Evolutionary conservation across 2,113 vertebrate species (phyloP).

Genomic region (Tyrannus savana): DNA sequence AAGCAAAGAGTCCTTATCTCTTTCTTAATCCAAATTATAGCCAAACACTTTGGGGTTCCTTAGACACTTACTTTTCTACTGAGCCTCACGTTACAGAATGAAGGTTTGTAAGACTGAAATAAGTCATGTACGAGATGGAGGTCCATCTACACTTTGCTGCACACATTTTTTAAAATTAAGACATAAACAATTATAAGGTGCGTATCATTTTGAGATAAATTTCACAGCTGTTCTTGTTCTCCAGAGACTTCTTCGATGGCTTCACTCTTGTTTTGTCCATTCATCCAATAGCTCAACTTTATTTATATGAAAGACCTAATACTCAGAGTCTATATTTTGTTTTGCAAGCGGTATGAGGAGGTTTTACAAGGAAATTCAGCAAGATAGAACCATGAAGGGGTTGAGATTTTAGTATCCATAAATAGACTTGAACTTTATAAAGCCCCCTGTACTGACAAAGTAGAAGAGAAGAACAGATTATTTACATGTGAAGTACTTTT

Average conservation of each 20-base stretch:
- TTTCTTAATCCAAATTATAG: background rate
- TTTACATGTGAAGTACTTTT: background rate
- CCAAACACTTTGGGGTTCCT: background rate
- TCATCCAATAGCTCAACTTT: background rate
- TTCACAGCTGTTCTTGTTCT: background rate
- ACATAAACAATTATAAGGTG: background rate
- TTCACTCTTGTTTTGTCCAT: background rate
- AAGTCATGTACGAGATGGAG: fast-evolving
- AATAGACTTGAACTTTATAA: background rate
- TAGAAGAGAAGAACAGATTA: background rate
- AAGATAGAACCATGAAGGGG: background rate
- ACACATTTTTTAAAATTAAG: background rate
- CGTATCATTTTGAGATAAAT: fast-evolving
- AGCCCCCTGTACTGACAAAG: background rate
- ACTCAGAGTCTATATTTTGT: background rate
- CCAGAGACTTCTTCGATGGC: background rate
- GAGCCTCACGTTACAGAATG: background rate
- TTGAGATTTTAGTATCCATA: background rate
- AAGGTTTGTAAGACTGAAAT: background rate
- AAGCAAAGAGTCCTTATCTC: background rate
- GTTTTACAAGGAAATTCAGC: background rate
- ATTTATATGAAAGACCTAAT: background rate
- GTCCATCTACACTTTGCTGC: background rate
- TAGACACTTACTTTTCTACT: background rate
- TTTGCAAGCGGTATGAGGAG: background rate